phyloP scores from a whole-genome alignment of 2,113 vertebrate genomes.

The Hippopotamus amphibius region DNA sequence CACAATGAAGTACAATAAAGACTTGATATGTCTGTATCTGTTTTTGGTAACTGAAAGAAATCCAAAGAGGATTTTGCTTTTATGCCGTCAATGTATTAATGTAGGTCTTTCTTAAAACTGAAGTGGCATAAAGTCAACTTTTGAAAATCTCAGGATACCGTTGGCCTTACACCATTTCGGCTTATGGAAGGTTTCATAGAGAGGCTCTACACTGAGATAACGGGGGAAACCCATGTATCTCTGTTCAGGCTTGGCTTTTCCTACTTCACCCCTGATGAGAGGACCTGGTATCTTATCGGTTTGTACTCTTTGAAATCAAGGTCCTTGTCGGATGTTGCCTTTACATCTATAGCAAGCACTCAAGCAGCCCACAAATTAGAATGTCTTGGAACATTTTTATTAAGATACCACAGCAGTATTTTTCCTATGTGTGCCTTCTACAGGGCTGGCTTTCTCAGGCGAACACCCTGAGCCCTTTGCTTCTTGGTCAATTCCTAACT shows the following conservation, averaged over 20 bases:
- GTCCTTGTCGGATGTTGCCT: neutral
- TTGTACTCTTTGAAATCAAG: neutral
- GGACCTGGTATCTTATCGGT: neutral
- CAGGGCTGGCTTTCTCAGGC: neutral
- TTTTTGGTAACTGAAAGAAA: neutral
- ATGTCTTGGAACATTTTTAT: neutral
- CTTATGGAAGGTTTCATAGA: neutral
- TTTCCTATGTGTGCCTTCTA: neutral
- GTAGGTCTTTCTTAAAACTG: neutral
- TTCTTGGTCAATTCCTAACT: neutral
- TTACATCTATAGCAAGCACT: neutral
- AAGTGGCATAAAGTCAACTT: neutral
- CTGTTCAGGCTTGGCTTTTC: neutral
- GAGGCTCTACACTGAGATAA: neutral
- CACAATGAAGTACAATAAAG: neutral
- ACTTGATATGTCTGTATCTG: neutral
- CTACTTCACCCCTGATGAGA: neutral
- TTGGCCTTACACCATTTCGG: neutral
- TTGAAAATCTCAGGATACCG: neutral
- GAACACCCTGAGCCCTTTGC: neutral
- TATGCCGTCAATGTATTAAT: neutral
- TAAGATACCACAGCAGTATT: neutral
- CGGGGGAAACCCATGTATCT: neutral
- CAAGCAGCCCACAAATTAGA: neutral
- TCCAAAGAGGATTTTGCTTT: neutral